Percentiles rank a stretch among this genome's conserved stretches.
These are phyloP conservation scores for Crepidodera aurea DNA, from an alignment of 2,888 invertebrate species.

Conservation along the genomic window DNA sequence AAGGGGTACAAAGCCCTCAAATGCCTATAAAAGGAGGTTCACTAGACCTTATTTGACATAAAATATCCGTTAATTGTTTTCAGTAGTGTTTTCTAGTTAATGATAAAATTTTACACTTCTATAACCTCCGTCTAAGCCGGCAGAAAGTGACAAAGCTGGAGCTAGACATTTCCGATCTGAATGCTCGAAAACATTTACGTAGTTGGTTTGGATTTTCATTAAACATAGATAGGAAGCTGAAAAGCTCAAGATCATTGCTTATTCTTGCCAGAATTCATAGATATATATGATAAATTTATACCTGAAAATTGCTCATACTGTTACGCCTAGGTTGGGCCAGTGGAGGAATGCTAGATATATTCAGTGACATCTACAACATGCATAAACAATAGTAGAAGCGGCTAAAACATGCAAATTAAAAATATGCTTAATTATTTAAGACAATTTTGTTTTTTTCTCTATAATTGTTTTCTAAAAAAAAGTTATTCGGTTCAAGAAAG, in stretches of 20 bases:
- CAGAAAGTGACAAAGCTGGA: too few species aligned
- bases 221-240: conserved; percentile 7
- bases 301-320: conserved; percentile 63
- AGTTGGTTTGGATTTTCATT: conserved; percentile 19
- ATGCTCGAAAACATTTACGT: too few species aligned
- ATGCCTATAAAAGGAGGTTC: too few species aligned
- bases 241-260: conserved; percentile 1
- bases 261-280: conserved; percentile 24
- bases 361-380: conserved; percentile 64
- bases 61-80: too few species aligned
- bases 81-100: too few species aligned
- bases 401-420: conserved; percentile 46
- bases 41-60: too few species aligned
- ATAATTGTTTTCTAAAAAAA: background rate
- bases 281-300: conserved; percentile 40
- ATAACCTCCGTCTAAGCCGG: too few species aligned
- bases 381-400: conserved; percentile 48
- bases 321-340: conserved; percentile 61
- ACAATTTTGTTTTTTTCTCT: too few species aligned
- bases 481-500: too few species aligned
- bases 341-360: conserved; percentile 58
- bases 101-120: too few species aligned
- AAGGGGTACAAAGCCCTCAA: too few species aligned
- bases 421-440: conserved; percentile 14
- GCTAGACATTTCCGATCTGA: too few species aligned